These are phyloP conservation scores for Sorex fumeus DNA, from an alignment of 2,113 vertebrate genomes.

Conservation along the genomic window DNA sequence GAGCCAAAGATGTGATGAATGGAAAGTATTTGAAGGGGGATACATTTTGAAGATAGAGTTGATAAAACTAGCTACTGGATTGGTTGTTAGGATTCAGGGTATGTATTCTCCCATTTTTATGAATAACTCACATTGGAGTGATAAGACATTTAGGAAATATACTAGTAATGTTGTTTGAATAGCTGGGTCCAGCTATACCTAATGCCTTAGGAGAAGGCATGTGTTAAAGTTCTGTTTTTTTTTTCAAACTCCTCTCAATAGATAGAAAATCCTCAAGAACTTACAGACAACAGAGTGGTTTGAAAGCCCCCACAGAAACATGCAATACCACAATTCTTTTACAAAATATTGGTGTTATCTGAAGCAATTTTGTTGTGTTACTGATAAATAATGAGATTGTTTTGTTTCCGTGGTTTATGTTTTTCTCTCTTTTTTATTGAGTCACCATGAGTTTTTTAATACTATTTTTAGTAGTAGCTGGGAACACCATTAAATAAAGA, in stretches of 20 bases:
- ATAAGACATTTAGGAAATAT: not conserved
- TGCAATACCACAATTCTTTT: not conserved
- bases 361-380: constrained; percentile 17
- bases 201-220: not conserved
- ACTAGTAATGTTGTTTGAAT: not conserved
- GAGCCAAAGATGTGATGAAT: not conserved
- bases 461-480: constrained; percentile 7
- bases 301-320: not conserved
- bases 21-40: not conserved
- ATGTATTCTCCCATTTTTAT: not conserved
- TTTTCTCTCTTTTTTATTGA: too few relatives aligned
- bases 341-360: constrained; percentile 18
- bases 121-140: not conserved
- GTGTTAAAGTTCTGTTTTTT: constrained; percentile 41
- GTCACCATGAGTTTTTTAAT: not conserved
- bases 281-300: not conserved
- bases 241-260: constrained; percentile 18
- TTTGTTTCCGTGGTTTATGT: too few relatives aligned
- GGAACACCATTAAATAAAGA: constrained; percentile 35
- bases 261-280: not conserved
- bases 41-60: constrained; percentile 9
- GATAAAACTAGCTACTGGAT: not conserved
- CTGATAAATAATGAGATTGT: not conserved
- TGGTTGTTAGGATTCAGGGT: not conserved
- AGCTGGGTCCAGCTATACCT: not conserved